These are phyloP conservation scores for Pogonocichla stellata DNA, from an alignment of 2,113 vertebrate genomes.

Conservation along the genomic window DNA sequence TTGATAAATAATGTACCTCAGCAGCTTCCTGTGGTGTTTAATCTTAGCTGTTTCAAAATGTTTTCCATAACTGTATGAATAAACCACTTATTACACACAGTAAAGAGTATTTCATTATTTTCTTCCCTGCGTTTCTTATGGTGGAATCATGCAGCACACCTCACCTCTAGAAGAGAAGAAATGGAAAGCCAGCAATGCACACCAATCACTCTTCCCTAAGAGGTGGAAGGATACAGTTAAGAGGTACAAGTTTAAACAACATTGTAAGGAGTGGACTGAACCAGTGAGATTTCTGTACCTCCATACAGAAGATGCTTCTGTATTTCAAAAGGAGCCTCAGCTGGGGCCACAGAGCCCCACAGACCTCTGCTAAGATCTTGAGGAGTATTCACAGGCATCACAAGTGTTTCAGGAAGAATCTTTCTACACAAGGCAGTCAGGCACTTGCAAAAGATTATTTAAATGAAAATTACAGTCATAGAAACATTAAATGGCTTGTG, in stretches of 20 bases:
- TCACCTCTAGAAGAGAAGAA: not conserved
- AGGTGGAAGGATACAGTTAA: not conserved
- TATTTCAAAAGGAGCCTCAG: not conserved
- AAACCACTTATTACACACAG: slow-evolving; percentile 13
- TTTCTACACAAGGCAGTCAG: not conserved
- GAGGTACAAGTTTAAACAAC: not conserved
- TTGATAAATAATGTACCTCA: slow-evolving; percentile 45
- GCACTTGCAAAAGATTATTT: not conserved
- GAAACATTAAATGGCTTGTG: not conserved
- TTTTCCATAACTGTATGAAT: slow-evolving; percentile 39
- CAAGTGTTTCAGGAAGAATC: not conserved
- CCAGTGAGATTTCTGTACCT: not conserved
- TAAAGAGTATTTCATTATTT: slow-evolving; percentile 34
- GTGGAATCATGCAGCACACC: not conserved
- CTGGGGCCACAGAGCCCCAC: not conserved
- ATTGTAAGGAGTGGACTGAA: not conserved
- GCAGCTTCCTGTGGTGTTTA: slow-evolving; percentile 21
- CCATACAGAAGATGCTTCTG: not conserved
- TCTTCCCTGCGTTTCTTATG: not conserved
- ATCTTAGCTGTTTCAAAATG: slow-evolving; percentile 49
- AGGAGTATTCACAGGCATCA: not conserved
- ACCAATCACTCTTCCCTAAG: not conserved
- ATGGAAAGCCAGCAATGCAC: not conserved
- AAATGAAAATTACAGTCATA: not conserved
- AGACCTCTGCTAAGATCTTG: accelerated